phyloP scores from a whole-genome alignment of 2,888 invertebrate species.

The Drosophila antonietae region DNA sequence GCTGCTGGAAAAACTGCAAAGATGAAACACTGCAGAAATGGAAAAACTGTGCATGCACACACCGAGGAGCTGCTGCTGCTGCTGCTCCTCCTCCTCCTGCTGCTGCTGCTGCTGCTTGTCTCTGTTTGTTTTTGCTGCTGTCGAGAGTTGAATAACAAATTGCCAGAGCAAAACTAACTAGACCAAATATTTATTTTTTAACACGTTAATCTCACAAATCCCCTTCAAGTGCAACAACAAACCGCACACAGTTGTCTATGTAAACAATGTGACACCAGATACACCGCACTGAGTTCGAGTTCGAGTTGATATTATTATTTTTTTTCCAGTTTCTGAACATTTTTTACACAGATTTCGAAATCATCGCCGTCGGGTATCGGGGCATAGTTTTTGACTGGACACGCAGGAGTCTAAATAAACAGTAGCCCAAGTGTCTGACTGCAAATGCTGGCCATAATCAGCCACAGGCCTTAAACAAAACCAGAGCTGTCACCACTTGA shows the following conservation, averaged over 20 bases:
- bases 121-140: constrained; percentile 66
- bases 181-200: constrained; percentile 81
- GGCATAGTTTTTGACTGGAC: constrained; percentile 57
- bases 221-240: constrained; percentile 64
- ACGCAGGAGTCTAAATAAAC: constrained; percentile 78
- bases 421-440: constrained; percentile 47
- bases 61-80: constrained; percentile 6
- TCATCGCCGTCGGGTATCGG: constrained; percentile 27
- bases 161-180: constrained; percentile 75
- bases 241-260: constrained; percentile 70
- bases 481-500: constrained; percentile 73
- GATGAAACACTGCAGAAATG: constrained; percentile 53
- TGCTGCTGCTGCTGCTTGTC: constrained; percentile 21
- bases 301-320: not conserved
- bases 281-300: constrained; percentile 32
- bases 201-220: constrained; percentile 80
- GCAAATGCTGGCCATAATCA: constrained; percentile 59
- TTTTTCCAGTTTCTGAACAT: constrained; percentile 5
- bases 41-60: constrained; percentile 27
- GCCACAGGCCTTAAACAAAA: constrained; percentile 58
- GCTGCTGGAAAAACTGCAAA: constrained; percentile 37
- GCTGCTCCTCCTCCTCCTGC: not conserved
- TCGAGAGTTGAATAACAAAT: constrained; percentile 70
- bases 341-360: constrained; percentile 51
- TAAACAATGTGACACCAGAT: constrained; percentile 69